Evolutionary conservation across 1,140 invertebrate genomes (phyloP), one percentile per base, ranked within the genome.

Genomic region (Marisa cornuarietis): DNA sequence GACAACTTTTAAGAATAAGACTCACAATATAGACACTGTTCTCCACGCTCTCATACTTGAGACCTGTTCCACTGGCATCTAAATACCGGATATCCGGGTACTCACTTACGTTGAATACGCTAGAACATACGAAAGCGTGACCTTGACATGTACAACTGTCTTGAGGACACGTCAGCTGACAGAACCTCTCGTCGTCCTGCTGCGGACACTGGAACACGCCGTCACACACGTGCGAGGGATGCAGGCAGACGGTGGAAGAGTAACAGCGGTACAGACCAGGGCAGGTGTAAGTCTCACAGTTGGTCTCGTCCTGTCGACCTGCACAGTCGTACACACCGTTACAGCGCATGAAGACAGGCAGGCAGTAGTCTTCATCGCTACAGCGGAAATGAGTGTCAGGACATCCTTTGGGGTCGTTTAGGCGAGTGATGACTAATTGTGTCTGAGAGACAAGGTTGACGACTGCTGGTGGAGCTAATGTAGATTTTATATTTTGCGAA

Each of bases 251-350:
- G 18, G 16, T 14, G 24, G 68, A 69, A 69, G n/a, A 14, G n/a
- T 31, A 26, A 24, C 68, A 69, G 14, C 68, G 68, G 68, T 69
- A 69, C n/a, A 69, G 42, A 14, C 68, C 68, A 24, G 68, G 18
- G 10, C 68, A 71, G 9, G n/a, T 42, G 24, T 42, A 26, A 11
- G 8, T 49, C 69, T 31, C 13, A 13, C 69, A 71, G 69, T 49
- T 49, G 2, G 24, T 22, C 42, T 71, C 69, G 69, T 71, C 69
- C 10, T 76, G 65, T 51, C 74, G n/a, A 31, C 66, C n/a, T 0
- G 73, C 62, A 20, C 73, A 80, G 79, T 80, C 79, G 26, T 22
- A 20, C 52, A 76, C 18, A 61, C 79, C 73, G 73, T 80, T 80
- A 61, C 79, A 80, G 61, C 79, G 74, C 79, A 75, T 76, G 52